These are phyloP conservation scores for Gallinago media DNA, from an alignment of 2,113 vertebrate genomes.

Conservation along the genomic window DNA sequence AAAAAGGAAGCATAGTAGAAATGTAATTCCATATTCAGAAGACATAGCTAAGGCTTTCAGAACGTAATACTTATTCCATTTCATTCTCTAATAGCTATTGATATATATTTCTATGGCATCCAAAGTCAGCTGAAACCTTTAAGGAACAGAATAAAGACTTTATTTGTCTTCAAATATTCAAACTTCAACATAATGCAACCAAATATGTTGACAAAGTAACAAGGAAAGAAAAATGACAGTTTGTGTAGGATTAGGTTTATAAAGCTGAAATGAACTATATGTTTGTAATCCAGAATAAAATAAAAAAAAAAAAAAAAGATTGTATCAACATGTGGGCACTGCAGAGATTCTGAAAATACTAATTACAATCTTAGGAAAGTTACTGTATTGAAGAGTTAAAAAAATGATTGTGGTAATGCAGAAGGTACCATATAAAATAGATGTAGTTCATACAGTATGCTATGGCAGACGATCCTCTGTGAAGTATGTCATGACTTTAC, in stretches of 20 bases:
- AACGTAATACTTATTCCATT: neutral
- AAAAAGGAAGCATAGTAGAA: neutral
- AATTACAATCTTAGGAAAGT: neutral
- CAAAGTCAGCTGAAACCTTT: neutral
- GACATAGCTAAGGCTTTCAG: neutral
- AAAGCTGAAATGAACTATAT: neutral
- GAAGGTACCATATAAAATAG: neutral
- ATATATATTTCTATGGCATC: neutral
- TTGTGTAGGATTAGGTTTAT: neutral
- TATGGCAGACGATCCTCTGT: neutral
- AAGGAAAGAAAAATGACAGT: neutral
- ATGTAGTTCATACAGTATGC: neutral
- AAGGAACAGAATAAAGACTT: neutral
- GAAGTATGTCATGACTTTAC: neutral
- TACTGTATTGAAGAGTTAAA: neutral
- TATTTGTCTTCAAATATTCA: neutral
- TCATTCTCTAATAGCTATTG: neutral
- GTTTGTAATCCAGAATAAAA: neutral
- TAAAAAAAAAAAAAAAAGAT: neutral
- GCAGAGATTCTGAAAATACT: neutral
- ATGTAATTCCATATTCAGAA: neutral
- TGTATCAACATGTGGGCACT: neutral
- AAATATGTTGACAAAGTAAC: neutral
- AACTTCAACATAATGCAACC: neutral
- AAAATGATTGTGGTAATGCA: neutral